Conservation (phyloP, 2,888 invertebrate genomes). For the Mimumesa dahlbomi region DNA sequence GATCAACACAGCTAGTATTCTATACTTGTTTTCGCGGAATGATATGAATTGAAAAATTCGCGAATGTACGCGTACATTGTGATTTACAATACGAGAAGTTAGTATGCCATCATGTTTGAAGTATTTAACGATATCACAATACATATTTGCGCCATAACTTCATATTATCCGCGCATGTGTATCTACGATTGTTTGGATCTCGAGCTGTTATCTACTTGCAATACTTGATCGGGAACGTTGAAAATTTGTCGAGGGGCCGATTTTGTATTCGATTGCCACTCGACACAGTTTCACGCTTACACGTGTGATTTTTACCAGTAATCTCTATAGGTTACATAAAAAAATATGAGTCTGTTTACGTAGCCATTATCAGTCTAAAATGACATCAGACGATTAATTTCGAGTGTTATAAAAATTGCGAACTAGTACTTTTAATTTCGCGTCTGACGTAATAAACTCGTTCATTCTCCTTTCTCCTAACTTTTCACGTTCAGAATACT, state of each 20-base stretch:
- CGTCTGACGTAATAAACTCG: background rate
- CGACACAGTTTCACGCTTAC: conserved; percentile 30
- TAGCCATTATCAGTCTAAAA: background rate
- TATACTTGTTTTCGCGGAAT: too few species aligned
- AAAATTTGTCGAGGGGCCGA: conserved; percentile 25
- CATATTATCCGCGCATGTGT: background rate
- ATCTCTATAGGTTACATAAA: conserved; percentile 20
- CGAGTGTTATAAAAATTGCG: background rate
- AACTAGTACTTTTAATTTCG: background rate
- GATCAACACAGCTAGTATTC: too few species aligned
- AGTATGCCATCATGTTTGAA: too few species aligned
- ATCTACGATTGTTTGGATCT: conserved; percentile 1
- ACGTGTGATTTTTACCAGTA: conserved; percentile 16
- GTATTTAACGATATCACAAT: too few species aligned
- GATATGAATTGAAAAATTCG: too few species aligned
- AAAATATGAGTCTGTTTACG: conserved; percentile 3
- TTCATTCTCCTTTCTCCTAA: too few species aligned
- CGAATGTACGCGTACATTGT: too few species aligned
- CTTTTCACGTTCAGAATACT: too few species aligned
- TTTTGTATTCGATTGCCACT: conserved; percentile 39
- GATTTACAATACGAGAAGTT: too few species aligned
- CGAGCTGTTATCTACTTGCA: conserved; percentile 26
- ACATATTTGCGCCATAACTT: too few species aligned
- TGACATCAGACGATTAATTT: background rate
- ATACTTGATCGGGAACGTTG: background rate